phyloP scores from a whole-genome alignment of 2,888 invertebrate genomes.

The Carpatolechia fugitivella region DNA sequence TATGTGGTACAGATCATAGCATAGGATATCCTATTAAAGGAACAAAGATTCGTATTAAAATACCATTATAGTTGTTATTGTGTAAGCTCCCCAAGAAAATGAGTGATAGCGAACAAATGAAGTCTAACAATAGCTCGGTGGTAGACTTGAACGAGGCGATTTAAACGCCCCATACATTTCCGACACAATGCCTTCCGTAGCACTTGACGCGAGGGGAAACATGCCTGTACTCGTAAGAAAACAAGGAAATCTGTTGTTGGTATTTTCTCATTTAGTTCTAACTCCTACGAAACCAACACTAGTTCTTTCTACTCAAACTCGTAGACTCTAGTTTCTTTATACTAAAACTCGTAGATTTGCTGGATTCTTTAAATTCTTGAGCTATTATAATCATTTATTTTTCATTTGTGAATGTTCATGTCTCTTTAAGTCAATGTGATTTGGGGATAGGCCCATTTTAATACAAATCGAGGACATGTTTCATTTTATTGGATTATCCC shows the following conservation, averaged over 20 bases:
- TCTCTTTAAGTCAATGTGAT: background rate
- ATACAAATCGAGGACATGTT: slow-evolving; percentile 11
- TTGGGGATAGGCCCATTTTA: slow-evolving; percentile 3
- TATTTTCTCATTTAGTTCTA: slow-evolving; percentile 44
- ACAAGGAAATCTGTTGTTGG: slow-evolving; percentile 61
- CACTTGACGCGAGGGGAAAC: slow-evolving; percentile 61
- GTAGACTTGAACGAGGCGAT: slow-evolving; percentile 58
- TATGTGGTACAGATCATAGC: background rate
- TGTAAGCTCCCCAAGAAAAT: slow-evolving; percentile 36
- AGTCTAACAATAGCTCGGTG: slow-evolving; percentile 52
- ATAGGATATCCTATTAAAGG: background rate
- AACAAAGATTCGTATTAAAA: slow-evolving; percentile 2
- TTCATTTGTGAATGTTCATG: background rate
- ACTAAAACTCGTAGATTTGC: no score
- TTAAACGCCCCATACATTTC: slow-evolving; percentile 57
- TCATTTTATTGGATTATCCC: slow-evolving; percentile 8
- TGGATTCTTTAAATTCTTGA: no score
- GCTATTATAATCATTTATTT: no score
- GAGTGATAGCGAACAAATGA: slow-evolving; percentile 48
- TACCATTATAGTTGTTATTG: slow-evolving; percentile 9
- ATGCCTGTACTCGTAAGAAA: slow-evolving; percentile 60
- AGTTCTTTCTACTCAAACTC: background rate
- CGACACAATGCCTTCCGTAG: slow-evolving; percentile 55
- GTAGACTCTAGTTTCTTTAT: background rate
- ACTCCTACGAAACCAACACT: slow-evolving; percentile 16